Conservation (phyloP, 1,140 invertebrate species). For the Pomacea maculata region DNA sequence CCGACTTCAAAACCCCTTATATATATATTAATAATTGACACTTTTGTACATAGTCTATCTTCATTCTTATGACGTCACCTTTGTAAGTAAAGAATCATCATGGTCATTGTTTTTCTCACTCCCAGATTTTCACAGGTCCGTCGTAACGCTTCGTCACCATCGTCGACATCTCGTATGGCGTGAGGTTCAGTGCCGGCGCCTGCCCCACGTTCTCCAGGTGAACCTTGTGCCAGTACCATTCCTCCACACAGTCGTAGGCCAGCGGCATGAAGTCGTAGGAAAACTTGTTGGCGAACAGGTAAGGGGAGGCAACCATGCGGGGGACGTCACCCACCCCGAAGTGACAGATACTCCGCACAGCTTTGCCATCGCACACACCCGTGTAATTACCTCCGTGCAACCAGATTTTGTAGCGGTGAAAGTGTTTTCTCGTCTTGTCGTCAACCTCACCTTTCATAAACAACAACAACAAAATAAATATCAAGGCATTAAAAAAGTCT, state of each 20-base stretch:
- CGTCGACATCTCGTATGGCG: background rate
- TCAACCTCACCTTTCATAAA: background rate
- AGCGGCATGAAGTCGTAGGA: slow-evolving; percentile 18
- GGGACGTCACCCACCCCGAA: slow-evolving; percentile 28
- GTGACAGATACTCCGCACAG: slow-evolving; percentile 28
- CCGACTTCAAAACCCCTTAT: too few species aligned
- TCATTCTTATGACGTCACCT: too few species aligned
- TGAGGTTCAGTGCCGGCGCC: background rate
- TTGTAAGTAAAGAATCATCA: too few species aligned
- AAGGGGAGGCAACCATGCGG: slow-evolving; percentile 1
- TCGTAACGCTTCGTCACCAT: background rate
- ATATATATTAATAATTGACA: too few species aligned
- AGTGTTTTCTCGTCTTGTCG: slow-evolving; percentile 5
- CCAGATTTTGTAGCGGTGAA: slow-evolving; percentile 26
- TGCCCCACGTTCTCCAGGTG: slow-evolving; percentile 2
- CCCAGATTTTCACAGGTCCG: slow-evolving; percentile 22
- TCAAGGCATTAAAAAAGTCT: background rate
- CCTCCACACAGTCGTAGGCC: slow-evolving; percentile 23
- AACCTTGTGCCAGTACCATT: slow-evolving; percentile 21
- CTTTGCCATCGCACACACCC: slow-evolving; percentile 19
- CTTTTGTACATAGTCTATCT: too few species aligned
- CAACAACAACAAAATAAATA: background rate
- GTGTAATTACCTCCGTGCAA: background rate
- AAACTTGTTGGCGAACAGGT: slow-evolving; percentile 43
- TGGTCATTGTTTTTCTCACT: slow-evolving; percentile 59